Evolutionary conservation across 1,140 invertebrate species (phyloP), one percentile per base, ranked within the genome.

Genomic region (Nasonia giraulti): DNA sequence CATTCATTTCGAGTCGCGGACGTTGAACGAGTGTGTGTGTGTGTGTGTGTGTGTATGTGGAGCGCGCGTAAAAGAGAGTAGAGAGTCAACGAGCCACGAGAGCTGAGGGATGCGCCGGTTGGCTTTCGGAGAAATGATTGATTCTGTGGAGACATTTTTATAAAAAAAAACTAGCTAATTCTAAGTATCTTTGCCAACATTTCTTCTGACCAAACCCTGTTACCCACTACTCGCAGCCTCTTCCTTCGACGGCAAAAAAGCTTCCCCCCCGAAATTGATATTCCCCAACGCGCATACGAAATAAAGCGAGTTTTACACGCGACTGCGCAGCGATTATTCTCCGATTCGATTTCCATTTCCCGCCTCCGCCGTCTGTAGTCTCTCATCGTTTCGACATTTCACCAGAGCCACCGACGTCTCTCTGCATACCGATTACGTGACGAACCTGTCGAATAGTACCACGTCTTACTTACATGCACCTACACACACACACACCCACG

Each of bases 301-400:
- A 20, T 20, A 62, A 62, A 62, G 55, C 14, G 17, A 62, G 6
- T 62, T 62, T 62, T 62, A 62, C 55, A n/a, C 17, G 20, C 55
- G 17, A n/a, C 20, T 62, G 17, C 55, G n/a, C 55, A 17, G 55
- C 55, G 55, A 62, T 62, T 62, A 62, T 62, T 62, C 55, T 20
- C 7, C 14, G 55, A 62, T 62, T 62, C 55, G 6, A 62, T 62
- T 62, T 62, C 55, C 55, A 62, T 62, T 62, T 62, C 17, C 55
- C 55, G 20, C 17, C 20, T 20, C 17, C 20, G 7, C 55, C 20
- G 55, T 62, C 55, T 62, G 17, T n/a, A 62, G 55, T n/a, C 55
- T 62, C 55, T 62, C 55, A 62, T 62, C 55, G 55, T 62, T 62
- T 62, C 55, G 55, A 62, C 55, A 62, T 62, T 62, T 62, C 55